These are phyloP conservation scores for Callyntrura sp. DNA, from an alignment of 2,888 invertebrate genomes.

Conservation along the genomic window DNA sequence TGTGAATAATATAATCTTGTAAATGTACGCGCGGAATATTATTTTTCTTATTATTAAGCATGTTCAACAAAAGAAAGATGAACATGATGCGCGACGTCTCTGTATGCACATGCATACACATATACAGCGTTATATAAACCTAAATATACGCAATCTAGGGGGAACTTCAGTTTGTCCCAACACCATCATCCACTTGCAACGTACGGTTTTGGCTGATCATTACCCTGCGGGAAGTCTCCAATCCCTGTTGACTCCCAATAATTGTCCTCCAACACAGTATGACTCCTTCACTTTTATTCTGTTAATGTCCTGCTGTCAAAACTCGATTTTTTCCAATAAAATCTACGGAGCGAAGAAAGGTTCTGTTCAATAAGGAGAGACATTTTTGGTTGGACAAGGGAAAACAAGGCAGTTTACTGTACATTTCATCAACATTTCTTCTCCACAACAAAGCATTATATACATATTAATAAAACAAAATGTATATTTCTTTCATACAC, in stretches of 20 bases:
- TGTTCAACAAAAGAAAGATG: background rate
- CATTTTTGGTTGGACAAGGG: background rate
- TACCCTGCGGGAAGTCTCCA: slow-evolving; percentile 72
- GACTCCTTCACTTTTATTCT: slow-evolving; percentile 77
- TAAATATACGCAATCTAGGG: background rate
- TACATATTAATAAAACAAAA: background rate
- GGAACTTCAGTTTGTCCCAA: slow-evolving; percentile 35
- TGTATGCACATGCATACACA: background rate
- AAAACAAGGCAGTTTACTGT: slow-evolving; percentile 23
- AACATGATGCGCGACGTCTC: background rate
- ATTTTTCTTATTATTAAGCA: slow-evolving; percentile 24
- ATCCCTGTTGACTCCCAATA: slow-evolving; percentile 78
- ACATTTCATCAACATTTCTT: slow-evolving; percentile 10
- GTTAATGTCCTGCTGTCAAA: slow-evolving; percentile 74
- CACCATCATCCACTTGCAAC: slow-evolving; percentile 9
- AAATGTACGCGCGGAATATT: slow-evolving; percentile 29
- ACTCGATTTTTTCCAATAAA: slow-evolving; percentile 72
- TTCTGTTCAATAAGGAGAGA: slow-evolving; percentile 41
- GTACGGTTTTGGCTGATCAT: slow-evolving; percentile 74
- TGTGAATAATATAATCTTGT: slow-evolving; percentile 27
- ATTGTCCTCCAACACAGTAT: slow-evolving; percentile 75
- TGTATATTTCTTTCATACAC: background rate
- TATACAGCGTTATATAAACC: too few relatives aligned
- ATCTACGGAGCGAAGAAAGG: slow-evolving; percentile 55
- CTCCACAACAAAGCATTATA: background rate